A percentile compares a stretch with the other conserved stretches of the same genome.
Evolutionary conservation across 1,140 invertebrate genomes (phyloP).

Genomic region (Diprion similis): DNA sequence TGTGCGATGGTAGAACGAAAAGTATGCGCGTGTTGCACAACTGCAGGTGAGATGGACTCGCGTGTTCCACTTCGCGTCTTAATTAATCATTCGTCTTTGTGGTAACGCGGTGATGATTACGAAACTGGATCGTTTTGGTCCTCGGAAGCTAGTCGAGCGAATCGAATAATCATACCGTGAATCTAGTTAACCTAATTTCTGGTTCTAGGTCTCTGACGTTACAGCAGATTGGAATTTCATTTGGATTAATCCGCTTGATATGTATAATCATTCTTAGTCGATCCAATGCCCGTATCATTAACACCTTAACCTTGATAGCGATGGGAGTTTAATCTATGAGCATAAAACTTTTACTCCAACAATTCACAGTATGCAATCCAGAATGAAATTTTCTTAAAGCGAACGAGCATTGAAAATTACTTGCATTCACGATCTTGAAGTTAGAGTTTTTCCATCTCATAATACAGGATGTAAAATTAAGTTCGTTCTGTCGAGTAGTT

Average conservation of each 20-base stretch:
- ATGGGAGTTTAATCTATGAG: too few species aligned
- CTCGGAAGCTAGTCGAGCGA: constrained; percentile 12
- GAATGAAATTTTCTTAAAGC: too few species aligned
- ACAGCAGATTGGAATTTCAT: neutral
- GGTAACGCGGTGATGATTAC: constrained; percentile 20
- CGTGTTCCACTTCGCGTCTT: too few species aligned
- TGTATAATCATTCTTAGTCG: neutral
- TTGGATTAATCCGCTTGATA: neutral
- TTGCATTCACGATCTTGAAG: too few species aligned
- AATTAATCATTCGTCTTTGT: too few species aligned
- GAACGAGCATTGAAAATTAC: too few species aligned
- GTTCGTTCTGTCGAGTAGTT: too few species aligned
- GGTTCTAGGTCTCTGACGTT: neutral
- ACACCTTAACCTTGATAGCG: constrained; percentile 28
- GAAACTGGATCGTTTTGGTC: constrained; percentile 30
- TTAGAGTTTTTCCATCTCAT: too few species aligned
- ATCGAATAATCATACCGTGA: neutral
- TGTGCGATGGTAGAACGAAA: neutral
- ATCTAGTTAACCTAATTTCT: neutral
- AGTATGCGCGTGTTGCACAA: neutral
- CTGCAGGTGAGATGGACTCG: too few species aligned
- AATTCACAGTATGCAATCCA: too few species aligned
- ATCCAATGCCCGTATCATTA: neutral
- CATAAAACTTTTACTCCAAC: too few species aligned
- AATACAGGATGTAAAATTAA: too few species aligned